These are phyloP conservation scores for Macrosoma leucophasiata DNA, from an alignment of 2,888 invertebrate species.

Conservation along the genomic window DNA sequence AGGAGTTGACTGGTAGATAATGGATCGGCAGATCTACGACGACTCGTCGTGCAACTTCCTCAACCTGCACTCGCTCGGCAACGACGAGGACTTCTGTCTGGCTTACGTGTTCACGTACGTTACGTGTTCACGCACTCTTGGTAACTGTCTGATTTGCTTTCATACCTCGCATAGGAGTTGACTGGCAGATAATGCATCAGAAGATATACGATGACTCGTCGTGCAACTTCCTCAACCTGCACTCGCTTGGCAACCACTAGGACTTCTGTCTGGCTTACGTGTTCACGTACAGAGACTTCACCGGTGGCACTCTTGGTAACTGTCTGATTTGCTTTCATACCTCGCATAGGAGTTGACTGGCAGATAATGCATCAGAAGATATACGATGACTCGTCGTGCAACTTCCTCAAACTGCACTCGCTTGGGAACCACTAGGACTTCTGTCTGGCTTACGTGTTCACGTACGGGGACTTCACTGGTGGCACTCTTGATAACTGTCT, in stretches of 20 bases:
- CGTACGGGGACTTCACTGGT: constrained; percentile 98
- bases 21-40: constrained; percentile 97
- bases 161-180: too few relatives aligned
- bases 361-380: too few relatives aligned
- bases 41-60: constrained; percentile 91
- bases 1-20: too few relatives aligned
- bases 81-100: constrained; percentile 98
- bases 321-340: too few relatives aligned
- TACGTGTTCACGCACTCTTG: constrained; percentile 98
- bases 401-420: constrained; percentile 98
- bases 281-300: constrained; percentile 98
- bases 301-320: constrained; percentile 93
- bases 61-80: constrained; percentile 96
- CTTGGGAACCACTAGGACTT: constrained; percentile 98
- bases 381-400: too few relatives aligned
- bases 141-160: too few relatives aligned
- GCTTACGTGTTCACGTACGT: constrained; percentile 99
- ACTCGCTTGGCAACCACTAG: constrained; percentile 97
- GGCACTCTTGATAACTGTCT: constrained; percentile 90
- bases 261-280: constrained; percentile 99
- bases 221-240: constrained; percentile 98
- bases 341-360: too few relatives aligned
- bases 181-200: too few relatives aligned
- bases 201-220: too few relatives aligned
- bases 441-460: constrained; percentile 99